Base-by-base conservation (phyloP, 1,140 invertebrate species). In the Oryctes rhinoceros region DNA sequence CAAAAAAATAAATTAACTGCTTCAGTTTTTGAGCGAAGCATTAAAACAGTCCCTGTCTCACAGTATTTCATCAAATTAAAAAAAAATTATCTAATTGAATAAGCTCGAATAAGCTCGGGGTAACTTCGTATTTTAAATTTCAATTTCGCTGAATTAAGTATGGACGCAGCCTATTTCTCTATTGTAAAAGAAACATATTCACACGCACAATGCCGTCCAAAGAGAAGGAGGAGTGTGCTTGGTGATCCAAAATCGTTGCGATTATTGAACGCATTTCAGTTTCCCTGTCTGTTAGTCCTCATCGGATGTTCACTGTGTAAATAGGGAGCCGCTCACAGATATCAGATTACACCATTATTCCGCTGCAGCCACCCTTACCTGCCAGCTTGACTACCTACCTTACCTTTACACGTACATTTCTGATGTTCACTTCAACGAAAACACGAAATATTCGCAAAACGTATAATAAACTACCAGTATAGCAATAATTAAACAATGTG, bases 331-430 rank as follows among this genome's bases (percentile, higher is more conserved):
- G 82, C 82, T 83, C 47, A 80, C 79, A 80, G 83, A 83, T 83
- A 83, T 83, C 81, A 79, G 81, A 82, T 83, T 83, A 83, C 83
- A 65, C 83, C 83, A 83, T 83, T 83, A 83, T 83, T 83, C 81
- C 82, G 79, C 81, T 80, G 59, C 81, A 81, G 80, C 83, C 83
- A 83, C 83, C 83, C 83, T 83, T 83, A 71, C 65, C 65, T 71
- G 82, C 83, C 83, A 82, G 82, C 81, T 78, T 82, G 62, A 47
- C 79, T 81, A 79, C 80, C 80, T 83, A 71, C 65, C 65, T 71
- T 81, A 80, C 79, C 79, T 81, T 83, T 80, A 74, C 80, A 77
- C 65, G 20, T 71, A 71, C 65, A 71, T 71, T 71, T 71, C 65
- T 71, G 65, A 71, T 71, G 65, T 71, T 71, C 65, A 35, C 24